Conservation (phyloP, 2,888 invertebrate genomes). For the Drosophila multiciliata region DNA sequence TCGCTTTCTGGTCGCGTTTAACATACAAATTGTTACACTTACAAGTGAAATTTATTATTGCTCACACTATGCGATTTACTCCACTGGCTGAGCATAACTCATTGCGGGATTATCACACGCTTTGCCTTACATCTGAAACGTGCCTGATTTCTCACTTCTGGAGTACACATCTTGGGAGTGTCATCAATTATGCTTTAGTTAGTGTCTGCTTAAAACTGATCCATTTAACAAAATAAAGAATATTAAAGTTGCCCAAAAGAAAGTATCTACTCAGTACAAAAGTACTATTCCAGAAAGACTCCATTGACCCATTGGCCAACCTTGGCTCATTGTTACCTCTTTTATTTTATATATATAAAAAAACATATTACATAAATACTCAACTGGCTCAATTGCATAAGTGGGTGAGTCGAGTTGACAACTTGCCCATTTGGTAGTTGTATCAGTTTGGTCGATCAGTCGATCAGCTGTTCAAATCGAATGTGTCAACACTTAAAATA, state of each 20-base stretch:
- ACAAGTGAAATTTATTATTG: slow-evolving; percentile 82
- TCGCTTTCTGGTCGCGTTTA: slow-evolving; percentile 70
- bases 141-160: slow-evolving; percentile 41
- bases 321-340: background rate
- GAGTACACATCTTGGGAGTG: slow-evolving; percentile 23
- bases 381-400: background rate
- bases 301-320: background rate
- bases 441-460: slow-evolving; percentile 4
- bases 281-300: too few species aligned
- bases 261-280: background rate
- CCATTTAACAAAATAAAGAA: background rate
- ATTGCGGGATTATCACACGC: slow-evolving; percentile 53
- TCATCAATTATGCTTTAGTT: slow-evolving; percentile 81
- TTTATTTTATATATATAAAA: background rate
- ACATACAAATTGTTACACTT: slow-evolving; percentile 84
- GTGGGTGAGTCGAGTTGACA: slow-evolving; percentile 1
- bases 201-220: slow-evolving; percentile 52
- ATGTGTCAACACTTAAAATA: slow-evolving; percentile 82
- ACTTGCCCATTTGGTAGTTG: background rate
- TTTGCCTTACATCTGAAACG: slow-evolving; percentile 43
- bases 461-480: slow-evolving; percentile 55
- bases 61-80: slow-evolving; percentile 57
- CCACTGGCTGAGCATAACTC: slow-evolving; percentile 47
- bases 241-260: too few species aligned
- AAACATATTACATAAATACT: background rate